phyloP scores from a whole-genome alignment of 2,113 vertebrate species.

The Fregata magnificens region DNA sequence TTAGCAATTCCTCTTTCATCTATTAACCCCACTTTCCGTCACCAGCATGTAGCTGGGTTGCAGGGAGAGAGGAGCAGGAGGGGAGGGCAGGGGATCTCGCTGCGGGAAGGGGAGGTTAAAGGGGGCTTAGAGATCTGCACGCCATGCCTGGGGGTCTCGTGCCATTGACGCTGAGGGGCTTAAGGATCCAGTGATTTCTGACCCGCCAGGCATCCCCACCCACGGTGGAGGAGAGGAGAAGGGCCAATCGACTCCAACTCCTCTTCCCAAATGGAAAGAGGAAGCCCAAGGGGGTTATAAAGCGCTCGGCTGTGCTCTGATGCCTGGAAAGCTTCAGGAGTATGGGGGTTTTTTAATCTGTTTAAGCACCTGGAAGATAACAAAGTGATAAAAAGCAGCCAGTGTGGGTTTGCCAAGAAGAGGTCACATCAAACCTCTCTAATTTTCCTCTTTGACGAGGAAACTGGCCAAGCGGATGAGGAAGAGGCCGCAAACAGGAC shows the following conservation, averaged over 20 bases:
- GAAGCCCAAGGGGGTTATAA: not conserved
- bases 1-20: not conserved
- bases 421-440: not conserved
- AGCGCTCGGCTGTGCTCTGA: not conserved
- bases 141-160: not conserved
- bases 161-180: not conserved
- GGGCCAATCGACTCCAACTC: not conserved
- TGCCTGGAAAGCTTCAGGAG: not conserved
- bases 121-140: not conserved
- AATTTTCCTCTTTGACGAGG: not conserved
- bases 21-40: not conserved
- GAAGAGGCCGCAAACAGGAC: not conserved
- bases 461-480: not conserved
- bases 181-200: not conserved
- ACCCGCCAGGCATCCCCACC: not conserved
- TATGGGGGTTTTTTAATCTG: not conserved
- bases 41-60: rapidly evolving
- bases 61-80: not conserved
- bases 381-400: not conserved
- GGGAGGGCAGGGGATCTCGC: not conserved
- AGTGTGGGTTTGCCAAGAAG: not conserved
- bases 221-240: not conserved
- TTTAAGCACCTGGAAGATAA: not conserved
- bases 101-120: not conserved
- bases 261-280: not conserved